phyloP scores from a whole-genome alignment of 2,113 vertebrate genomes.

The Climacteris rufus region DNA sequence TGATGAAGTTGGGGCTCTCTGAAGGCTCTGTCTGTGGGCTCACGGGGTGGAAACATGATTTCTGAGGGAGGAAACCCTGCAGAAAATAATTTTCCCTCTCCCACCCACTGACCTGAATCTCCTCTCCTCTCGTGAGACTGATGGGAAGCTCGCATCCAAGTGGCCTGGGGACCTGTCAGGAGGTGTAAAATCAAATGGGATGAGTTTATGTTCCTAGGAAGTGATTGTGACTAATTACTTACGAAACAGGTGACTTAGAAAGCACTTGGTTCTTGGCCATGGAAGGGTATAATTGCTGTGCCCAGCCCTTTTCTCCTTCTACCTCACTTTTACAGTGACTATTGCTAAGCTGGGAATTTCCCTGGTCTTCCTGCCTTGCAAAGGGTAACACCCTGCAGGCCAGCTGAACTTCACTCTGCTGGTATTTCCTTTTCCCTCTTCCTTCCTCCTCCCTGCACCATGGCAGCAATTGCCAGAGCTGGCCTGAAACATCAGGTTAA shows the following conservation, averaged over 20 bases:
- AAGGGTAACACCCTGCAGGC: background rate
- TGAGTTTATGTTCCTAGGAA: background rate
- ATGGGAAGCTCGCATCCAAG: background rate
- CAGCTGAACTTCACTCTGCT: background rate
- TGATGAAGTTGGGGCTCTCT: background rate
- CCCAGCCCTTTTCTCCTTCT: background rate
- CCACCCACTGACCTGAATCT: background rate
- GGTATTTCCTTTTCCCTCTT: background rate
- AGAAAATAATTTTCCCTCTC: background rate
- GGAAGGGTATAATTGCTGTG: background rate
- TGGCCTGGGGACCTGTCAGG: background rate
- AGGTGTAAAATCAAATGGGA: background rate
- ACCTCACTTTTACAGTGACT: background rate
- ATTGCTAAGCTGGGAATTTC: background rate
- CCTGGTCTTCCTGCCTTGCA: background rate
- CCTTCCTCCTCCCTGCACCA: background rate
- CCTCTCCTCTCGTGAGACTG: background rate
- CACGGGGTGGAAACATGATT: background rate
- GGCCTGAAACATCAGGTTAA: background rate
- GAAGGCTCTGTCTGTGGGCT: background rate
- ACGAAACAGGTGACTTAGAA: fast-evolving
- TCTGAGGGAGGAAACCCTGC: background rate
- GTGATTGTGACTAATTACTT: background rate
- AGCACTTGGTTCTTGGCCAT: background rate
- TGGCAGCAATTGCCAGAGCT: background rate